Evolutionary conservation across 2,797 vertebrate genomes (phyloP).

Genomic region (Rachycentron canadum): DNA sequence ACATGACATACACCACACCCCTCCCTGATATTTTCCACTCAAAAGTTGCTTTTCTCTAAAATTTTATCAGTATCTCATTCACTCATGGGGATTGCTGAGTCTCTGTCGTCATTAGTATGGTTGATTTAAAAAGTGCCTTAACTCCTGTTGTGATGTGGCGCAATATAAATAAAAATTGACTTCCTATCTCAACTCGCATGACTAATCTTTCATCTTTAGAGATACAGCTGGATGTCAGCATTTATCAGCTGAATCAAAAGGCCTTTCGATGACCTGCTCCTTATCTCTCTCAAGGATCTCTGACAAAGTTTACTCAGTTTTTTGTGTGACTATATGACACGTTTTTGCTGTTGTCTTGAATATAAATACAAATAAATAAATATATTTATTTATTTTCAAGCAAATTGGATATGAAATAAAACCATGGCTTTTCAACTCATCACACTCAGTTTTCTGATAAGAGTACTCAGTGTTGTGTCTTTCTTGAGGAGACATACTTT

Average conservation of each 20-base stretch:
- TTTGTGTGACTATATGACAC: not conserved
- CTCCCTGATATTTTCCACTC: not conserved
- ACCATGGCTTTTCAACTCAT: not conserved
- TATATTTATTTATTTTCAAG: too few species aligned
- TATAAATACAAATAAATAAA: too few species aligned
- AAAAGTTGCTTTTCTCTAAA: not conserved
- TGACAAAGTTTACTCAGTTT: not conserved
- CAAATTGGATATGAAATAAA: not conserved
- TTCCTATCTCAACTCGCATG: not conserved
- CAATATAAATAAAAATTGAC: too few species aligned
- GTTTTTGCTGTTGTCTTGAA: not conserved
- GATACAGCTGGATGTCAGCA: not conserved
- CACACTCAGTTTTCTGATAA: not conserved
- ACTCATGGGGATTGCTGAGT: not conserved
- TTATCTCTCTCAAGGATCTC: not conserved
- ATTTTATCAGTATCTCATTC: not conserved
- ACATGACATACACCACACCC: constrained; percentile 1
- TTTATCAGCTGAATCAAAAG: not conserved
- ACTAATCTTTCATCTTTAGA: not conserved
- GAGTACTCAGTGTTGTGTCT: not conserved
- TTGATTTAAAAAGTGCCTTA: too few species aligned
- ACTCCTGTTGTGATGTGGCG: too few species aligned
- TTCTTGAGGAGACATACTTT: constrained; percentile 5
- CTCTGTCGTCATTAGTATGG: too few species aligned
- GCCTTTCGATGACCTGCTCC: constrained; percentile 12